Percentiles rank a stretch among this genome's conserved stretches.
These are phyloP conservation scores for Meloe dianella DNA, from an alignment of 2,888 invertebrate genomes.

Conservation along the genomic window DNA sequence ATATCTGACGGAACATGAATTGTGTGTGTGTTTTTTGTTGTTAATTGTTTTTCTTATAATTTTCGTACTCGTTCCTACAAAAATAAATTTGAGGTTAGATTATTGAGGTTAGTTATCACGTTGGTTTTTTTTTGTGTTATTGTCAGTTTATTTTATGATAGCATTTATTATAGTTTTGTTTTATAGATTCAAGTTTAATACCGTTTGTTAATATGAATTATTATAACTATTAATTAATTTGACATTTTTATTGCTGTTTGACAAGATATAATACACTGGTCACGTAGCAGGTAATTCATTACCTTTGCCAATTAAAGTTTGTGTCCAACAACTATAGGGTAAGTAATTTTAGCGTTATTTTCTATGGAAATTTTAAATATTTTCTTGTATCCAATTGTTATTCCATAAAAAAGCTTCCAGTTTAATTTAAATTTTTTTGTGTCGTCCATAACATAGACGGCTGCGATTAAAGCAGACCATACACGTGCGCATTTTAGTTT, in stretches of 20 bases:
- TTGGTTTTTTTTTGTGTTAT: not conserved
- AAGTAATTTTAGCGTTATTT: not conserved
- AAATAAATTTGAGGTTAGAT: slow-evolving; percentile 52
- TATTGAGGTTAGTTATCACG: slow-evolving; percentile 15
- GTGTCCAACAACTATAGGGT: not conserved
- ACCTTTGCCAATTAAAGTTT: not conserved
- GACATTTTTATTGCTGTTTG: slow-evolving; percentile 24
- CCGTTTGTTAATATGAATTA: too few species aligned
- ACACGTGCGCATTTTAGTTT: too few species aligned
- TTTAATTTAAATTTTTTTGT: too few species aligned
- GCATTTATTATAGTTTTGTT: too few species aligned
- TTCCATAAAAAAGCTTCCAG: too few species aligned
- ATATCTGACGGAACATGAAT: slow-evolving; percentile 43
- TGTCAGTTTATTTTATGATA: not conserved
- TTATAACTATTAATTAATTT: too few species aligned
- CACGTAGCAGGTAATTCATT: slow-evolving; percentile 2
- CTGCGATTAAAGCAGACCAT: not conserved
- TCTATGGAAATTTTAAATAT: too few species aligned
- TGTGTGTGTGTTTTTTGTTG: too few species aligned
- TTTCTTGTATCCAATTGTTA: too few species aligned
- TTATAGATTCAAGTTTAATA: too few species aligned
- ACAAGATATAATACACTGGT: not conserved
- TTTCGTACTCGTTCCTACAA: slow-evolving; percentile 31
- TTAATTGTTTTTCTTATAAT: slow-evolving; percentile 26
- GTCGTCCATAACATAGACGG: too few species aligned